Evolutionary conservation across 2,888 invertebrate species (phyloP), one percentile per base, ranked within the genome.

Genomic region (Pachliopta kotzebuea): DNA sequence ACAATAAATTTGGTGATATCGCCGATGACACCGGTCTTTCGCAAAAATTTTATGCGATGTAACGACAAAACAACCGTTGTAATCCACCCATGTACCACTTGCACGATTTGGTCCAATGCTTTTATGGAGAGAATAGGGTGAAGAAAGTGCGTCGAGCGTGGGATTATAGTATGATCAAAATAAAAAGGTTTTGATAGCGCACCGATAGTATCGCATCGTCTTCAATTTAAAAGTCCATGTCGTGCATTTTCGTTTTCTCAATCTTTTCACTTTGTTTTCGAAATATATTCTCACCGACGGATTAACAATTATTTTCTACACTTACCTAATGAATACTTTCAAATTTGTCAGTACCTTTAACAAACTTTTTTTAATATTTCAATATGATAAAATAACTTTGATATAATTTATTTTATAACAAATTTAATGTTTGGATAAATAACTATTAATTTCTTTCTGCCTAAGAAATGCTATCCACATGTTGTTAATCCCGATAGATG

Each of bases 61-160:
- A 29, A 59, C 55, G 55, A 62, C 62, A 62, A 76, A 79, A 76
- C 72, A 75, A 80, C 83, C 82, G 85, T 83, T 84, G 74, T 70
- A 75, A 75, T 78, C 76, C 74, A 77, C 72, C 74, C 75, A 75
- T 78, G 77, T 76, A 78, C 78, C 77, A 80, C 74, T 80, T 80
- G 74, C 79, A 77, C 71, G 71, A 80, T 81, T 83, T 81, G 83
- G 79, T 74, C 68, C 61, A 68, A 70, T 73, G 72, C 71, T 74
- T 78, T 77, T 76, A 71, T 68, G 67, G 64, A 73, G 68, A 71
- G 71, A 72, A 74, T 75, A 69, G 72, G 72, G 73, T 72, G 75
- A 80, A 75, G 81, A 85, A 86, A 85, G 83, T 83, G 76, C 80
- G 76, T 72, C 79, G 72, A 78, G 78, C 85, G 86, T 86, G 85